Percentiles rank a stretch among this genome's conserved stretches.
Evolutionary conservation across 2,888 invertebrate species (phyloP).

Genomic region (Diaperis boleti): DNA sequence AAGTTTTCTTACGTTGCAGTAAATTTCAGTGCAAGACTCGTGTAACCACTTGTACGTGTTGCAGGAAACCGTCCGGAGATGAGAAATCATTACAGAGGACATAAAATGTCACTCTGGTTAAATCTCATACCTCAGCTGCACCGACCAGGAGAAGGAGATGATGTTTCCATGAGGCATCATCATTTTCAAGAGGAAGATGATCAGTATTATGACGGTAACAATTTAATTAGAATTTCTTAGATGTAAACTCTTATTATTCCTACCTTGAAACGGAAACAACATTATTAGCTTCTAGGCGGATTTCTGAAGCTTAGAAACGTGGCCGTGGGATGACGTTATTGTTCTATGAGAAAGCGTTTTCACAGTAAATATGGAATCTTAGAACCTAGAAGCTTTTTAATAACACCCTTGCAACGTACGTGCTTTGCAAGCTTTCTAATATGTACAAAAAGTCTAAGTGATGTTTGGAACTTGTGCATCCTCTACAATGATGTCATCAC

Average conservation of each 20-base stretch:
- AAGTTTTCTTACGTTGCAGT: constrained; percentile 26
- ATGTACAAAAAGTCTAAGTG: no score
- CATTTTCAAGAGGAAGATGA: constrained; percentile 86
- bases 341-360: background rate
- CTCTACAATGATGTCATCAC: no score
- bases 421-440: no score
- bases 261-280: background rate
- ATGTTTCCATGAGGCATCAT: constrained; percentile 88
- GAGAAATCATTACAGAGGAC: constrained; percentile 88
- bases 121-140: constrained; percentile 90
- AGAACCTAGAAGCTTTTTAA: no score
- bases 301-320: background rate
- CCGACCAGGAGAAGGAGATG: constrained; percentile 81
- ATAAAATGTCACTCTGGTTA: constrained; percentile 92
- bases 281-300: background rate
- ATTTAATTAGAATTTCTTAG: constrained; percentile 21
- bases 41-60: constrained; percentile 36
- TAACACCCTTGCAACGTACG: no score
- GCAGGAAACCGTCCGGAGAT: constrained; percentile 77
- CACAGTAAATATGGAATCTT: background rate
- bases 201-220: constrained; percentile 82
- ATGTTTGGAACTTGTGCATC: no score
- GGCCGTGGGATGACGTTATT: background rate
- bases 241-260: background rate
- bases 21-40: constrained; percentile 22